phyloP scores from a whole-genome alignment of 2,888 invertebrate species.

The Hydroisotoma schaefferi region DNA sequence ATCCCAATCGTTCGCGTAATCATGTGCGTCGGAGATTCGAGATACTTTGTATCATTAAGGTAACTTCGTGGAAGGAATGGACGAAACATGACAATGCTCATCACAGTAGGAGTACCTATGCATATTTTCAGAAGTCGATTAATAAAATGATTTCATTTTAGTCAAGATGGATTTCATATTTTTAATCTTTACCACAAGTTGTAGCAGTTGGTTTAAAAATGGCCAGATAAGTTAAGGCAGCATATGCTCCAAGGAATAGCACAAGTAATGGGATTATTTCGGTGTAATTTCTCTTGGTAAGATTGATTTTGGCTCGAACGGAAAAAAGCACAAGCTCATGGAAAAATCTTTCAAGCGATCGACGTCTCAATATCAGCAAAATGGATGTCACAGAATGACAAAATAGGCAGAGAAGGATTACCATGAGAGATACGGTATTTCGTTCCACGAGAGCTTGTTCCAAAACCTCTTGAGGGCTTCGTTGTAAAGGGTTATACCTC shows the following conservation, averaged over 20 bases:
- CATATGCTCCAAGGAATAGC: not conserved
- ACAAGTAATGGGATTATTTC: not conserved
- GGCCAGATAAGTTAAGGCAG: not conserved
- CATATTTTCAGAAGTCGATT: too few relatives aligned
- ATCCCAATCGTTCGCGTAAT: not conserved
- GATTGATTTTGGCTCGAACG: not conserved
- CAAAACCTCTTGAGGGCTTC: not conserved
- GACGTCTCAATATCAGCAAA: not conserved
- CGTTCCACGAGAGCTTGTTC: not conserved
- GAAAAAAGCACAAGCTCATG: not conserved
- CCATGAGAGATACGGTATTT: not conserved
- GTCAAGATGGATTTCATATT: too few relatives aligned
- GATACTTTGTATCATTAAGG: not conserved
- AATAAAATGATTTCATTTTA: too few relatives aligned
- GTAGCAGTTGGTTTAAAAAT: not conserved
- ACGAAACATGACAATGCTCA: not conserved
- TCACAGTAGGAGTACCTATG: not conserved
- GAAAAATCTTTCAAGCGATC: too few relatives aligned
- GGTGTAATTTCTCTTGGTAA: not conserved
- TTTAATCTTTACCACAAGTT: not conserved
- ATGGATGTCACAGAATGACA: not conserved
- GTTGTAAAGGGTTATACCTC: not conserved
- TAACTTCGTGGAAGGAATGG: not conserved
- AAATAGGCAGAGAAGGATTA: not conserved
- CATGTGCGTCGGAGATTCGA: not conserved